Evolutionary conservation across 2,888 invertebrate species (phyloP).

Genomic region (Itoplectis maculator): DNA sequence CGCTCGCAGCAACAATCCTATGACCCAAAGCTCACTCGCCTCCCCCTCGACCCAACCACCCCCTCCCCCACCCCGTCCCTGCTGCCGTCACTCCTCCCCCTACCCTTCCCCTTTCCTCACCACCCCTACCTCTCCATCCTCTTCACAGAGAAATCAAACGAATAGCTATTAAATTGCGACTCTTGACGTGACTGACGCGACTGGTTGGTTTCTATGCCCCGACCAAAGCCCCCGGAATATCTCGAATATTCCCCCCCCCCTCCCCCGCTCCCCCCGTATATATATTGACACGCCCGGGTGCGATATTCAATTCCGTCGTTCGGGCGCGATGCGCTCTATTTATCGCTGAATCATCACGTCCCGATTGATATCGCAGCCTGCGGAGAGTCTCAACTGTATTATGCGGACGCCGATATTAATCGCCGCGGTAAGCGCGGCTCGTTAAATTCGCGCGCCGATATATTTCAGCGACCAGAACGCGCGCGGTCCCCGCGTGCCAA

Average conservation of each 20-base stretch:
- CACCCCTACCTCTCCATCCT: background rate
- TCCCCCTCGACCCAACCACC: background rate
- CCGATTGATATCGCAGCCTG: slow-evolving; percentile 36
- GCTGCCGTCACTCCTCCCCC: background rate
- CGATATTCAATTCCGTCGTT: slow-evolving; percentile 49
- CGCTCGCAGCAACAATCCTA: slow-evolving; percentile 25
- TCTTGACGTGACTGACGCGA: slow-evolving; percentile 49
- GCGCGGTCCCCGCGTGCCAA: background rate
- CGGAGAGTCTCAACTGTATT: slow-evolving; percentile 19
- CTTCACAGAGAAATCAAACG: slow-evolving; percentile 50
- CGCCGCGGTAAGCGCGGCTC: background rate
- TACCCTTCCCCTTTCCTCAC: background rate
- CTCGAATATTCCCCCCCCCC: slow-evolving; percentile 46
- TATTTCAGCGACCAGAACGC: background rate
- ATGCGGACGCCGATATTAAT: slow-evolving; percentile 14
- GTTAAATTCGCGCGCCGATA: slow-evolving; percentile 8
- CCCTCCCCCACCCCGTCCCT: background rate
- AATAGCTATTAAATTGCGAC: slow-evolving; percentile 52
- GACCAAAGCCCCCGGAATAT: slow-evolving; percentile 18
- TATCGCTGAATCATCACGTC: slow-evolving; percentile 32
- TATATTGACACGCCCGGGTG: slow-evolving; percentile 17
- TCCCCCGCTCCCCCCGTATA: too few relatives aligned
- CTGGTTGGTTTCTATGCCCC: slow-evolving; percentile 16
- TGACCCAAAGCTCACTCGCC: slow-evolving; percentile 33
- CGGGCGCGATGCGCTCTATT: slow-evolving; percentile 43